Percentiles rank a stretch among this genome's conserved stretches.
phyloP scores from a whole-genome alignment of 92 coral and sea anemone genomes.

The Epizoanthus fatuus region DNA sequence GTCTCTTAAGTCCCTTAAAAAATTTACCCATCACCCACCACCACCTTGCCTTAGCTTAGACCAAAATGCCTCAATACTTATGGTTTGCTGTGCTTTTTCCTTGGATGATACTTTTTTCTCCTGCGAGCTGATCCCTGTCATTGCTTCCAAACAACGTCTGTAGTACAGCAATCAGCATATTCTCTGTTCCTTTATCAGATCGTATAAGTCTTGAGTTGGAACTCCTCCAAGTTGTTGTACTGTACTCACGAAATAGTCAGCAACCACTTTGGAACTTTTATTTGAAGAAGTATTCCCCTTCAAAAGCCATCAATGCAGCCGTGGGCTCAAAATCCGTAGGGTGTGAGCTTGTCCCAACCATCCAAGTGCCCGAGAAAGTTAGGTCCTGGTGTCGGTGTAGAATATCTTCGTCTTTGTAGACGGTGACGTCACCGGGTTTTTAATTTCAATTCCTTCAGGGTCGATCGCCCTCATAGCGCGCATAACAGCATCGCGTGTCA shows the following conservation, averaged over 20 bases:
- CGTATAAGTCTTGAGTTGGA: no score
- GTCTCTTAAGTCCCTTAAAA: no score
- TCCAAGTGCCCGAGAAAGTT: constrained; percentile 64
- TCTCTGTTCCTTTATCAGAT: no score
- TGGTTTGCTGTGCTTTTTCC: no score
- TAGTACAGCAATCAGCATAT: no score
- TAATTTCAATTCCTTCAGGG: constrained; percentile 58
- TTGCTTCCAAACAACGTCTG: no score
- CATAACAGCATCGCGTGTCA: constrained; percentile 52
- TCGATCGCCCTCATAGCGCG: constrained; percentile 58
- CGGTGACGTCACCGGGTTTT: constrained; percentile 41
- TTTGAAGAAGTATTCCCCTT: constrained; percentile 57
- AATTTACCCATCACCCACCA: no score
- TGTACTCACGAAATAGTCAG: constrained; percentile 24
- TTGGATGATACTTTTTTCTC: no score
- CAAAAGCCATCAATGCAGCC: constrained; percentile 62
- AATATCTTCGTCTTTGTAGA: constrained; percentile 47
- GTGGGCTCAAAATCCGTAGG: constrained; percentile 54
- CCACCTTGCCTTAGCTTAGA: no score
- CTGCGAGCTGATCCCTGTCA: no score
- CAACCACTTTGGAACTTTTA: constrained; percentile 50
- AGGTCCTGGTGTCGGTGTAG: constrained; percentile 57
- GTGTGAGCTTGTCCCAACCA: background rate
- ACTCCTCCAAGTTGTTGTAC: constrained; percentile 45
- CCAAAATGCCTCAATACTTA: no score